A percentile compares a stretch with the other conserved stretches of the same genome.
These are phyloP conservation scores for Numenius arquata DNA, from an alignment of 2,113 vertebrate genomes.

Conservation along the genomic window DNA sequence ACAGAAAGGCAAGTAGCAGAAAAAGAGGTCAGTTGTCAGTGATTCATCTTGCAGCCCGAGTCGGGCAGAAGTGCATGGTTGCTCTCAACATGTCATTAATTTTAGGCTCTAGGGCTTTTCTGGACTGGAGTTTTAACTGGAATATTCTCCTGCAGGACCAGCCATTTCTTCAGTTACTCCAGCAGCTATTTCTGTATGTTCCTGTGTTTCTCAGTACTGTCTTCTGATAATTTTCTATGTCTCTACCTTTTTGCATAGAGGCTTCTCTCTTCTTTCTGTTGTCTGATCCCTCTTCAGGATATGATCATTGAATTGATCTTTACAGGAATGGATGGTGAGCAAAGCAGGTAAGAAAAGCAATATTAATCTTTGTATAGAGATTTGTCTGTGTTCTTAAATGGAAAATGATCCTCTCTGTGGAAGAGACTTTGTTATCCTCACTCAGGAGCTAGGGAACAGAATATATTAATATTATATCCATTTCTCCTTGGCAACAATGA, in stretches of 20 bases:
- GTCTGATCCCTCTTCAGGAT: not conserved
- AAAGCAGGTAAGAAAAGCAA: not conserved
- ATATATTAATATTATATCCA: not conserved
- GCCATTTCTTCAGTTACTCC: not conserved
- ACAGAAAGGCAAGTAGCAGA: not conserved
- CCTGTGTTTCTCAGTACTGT: not conserved
- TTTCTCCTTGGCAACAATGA: not conserved
- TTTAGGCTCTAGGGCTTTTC: not conserved
- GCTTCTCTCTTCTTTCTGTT: not conserved
- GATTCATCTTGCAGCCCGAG: not conserved
- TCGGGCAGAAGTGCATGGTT: rapidly evolving
- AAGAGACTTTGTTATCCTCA: not conserved
- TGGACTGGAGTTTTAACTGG: not conserved
- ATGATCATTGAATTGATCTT: not conserved
- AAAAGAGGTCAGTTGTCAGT: not conserved
- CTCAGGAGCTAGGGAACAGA: not conserved
- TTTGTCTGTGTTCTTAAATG: not conserved
- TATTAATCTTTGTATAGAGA: not conserved
- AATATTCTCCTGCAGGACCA: not conserved
- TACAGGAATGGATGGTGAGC: not conserved
- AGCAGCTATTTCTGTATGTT: not conserved
- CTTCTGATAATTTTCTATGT: not conserved
- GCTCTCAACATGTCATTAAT: not conserved
- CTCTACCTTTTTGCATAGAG: not conserved
- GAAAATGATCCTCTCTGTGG: not conserved